Evolutionary conservation across 2,113 vertebrate genomes (phyloP).

Genomic region (Clupea harengus): DNA sequence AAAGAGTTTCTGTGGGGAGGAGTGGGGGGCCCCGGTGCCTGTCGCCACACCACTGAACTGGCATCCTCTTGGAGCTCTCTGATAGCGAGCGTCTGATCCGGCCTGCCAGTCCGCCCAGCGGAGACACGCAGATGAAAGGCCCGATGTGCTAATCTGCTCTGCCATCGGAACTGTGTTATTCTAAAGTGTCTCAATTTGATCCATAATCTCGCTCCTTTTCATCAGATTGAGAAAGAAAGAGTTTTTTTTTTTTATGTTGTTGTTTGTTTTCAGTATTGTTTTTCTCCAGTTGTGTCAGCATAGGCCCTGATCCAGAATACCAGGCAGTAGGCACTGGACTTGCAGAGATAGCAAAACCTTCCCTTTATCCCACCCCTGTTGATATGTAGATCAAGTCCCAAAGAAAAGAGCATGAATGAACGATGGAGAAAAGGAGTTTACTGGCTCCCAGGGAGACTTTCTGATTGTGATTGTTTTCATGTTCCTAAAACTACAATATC

Average conservation of each 20-base stretch:
- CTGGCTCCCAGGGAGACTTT: not conserved
- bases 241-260: conserved; percentile 19
- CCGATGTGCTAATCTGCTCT: conserved; percentile 33
- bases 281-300: not conserved
- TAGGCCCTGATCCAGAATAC: conserved; percentile 11
- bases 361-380: conserved; percentile 27
- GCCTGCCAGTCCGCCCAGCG: conserved; percentile 31
- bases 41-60: conserved; percentile 22
- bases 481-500: not conserved
- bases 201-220: conserved; percentile 42
- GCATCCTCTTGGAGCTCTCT: conserved; percentile 22
- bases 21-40: not conserved
- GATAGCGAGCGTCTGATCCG: conserved; percentile 35
- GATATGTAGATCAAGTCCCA: conserved; percentile 30
- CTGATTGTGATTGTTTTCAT: not conserved
- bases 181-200: conserved; percentile 36
- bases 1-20: conserved; percentile 19
- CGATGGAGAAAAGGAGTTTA: not conserved
- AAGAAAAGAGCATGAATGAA: not conserved
- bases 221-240: conserved; percentile 35
- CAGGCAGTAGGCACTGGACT: not conserved
- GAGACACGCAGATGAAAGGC: conserved; percentile 38
- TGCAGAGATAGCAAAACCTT: not conserved
- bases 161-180: conserved; percentile 38
- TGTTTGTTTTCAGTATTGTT: not conserved